These are phyloP conservation scores for Gasteruption jaculator DNA, from an alignment of 2,888 invertebrate genomes.

Conservation along the genomic window DNA sequence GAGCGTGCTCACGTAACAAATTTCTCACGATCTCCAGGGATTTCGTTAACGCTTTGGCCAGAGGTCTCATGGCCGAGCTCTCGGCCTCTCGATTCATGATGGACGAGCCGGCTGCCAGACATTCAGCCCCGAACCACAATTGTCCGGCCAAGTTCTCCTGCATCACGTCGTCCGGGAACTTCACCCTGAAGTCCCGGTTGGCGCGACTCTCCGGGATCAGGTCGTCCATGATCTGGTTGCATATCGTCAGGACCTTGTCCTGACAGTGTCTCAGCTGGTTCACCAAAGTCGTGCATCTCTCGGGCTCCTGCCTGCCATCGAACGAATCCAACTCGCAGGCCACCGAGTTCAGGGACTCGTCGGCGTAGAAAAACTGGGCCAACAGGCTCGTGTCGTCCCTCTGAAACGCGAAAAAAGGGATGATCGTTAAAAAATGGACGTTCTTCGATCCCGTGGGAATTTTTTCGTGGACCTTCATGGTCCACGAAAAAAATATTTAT, in stretches of 20 bases:
- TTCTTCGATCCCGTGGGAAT: no score
- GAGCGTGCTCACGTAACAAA: conserved; percentile 76
- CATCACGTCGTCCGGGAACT: conserved; percentile 97
- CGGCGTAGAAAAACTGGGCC: conserved; percentile 97
- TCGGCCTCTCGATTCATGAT: conserved; percentile 97
- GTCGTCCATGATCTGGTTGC: conserved; percentile 94
- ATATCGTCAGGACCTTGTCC: conserved; percentile 85
- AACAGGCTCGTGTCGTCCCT: conserved; percentile 88
- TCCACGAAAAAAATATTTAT: not conserved
- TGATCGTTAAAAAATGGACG: conserved; percentile 1
- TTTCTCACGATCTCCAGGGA: conserved; percentile 90
- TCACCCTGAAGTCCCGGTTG: conserved; percentile 91
- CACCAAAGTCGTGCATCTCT: conserved; percentile 91
- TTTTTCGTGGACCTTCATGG: no score
- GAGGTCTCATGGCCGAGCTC: conserved; percentile 91
- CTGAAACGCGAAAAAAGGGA: no score
- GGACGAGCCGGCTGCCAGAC: conserved; percentile 95
- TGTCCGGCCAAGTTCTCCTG: conserved; percentile 98
- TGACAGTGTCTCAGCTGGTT: conserved; percentile 92
- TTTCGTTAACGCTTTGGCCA: conserved; percentile 94
- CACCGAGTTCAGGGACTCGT: conserved; percentile 91
- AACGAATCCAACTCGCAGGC: conserved; percentile 97
- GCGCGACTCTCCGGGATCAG: conserved; percentile 80
- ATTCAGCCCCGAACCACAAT: conserved; percentile 99
- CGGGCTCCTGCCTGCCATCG: conserved; percentile 98